phyloP scores from a whole-genome alignment of 1,140 invertebrate species.

The Drepana arcuata region DNA sequence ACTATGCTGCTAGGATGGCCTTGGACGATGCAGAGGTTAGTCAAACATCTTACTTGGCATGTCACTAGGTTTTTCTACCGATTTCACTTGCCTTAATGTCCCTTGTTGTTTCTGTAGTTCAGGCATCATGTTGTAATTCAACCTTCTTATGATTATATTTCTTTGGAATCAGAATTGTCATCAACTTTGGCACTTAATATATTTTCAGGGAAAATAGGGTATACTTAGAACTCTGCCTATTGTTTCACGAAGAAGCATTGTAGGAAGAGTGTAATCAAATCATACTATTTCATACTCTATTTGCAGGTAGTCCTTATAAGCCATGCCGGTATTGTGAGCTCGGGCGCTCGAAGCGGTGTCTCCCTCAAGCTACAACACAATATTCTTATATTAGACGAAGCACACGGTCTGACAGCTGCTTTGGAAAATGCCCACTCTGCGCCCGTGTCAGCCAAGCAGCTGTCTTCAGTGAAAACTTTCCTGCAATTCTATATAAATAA shows the following conservation, averaged over 20 bases:
- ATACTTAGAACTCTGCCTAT: no score
- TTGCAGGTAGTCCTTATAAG: constrained; percentile 82
- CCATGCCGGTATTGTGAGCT: constrained; percentile 92
- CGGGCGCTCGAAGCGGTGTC: constrained; percentile 85
- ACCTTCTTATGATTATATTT: no score
- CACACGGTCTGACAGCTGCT: constrained; percentile 95
- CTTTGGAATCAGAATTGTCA: no score
- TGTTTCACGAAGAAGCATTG: no score
- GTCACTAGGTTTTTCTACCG: no score
- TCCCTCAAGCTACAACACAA: constrained; percentile 89
- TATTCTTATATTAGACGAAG: constrained; percentile 96
- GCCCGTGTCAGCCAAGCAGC: constrained; percentile 78
- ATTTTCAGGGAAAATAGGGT: no score
- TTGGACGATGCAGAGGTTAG: constrained; percentile 83
- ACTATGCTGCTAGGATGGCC: constrained; percentile 89
- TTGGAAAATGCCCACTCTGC: constrained; percentile 90
- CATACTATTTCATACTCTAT: constrained; percentile 9
- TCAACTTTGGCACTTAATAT: no score
- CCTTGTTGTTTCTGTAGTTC: no score
- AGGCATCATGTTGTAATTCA: no score
- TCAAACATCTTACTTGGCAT: no score
- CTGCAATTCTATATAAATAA: constrained; percentile 85
- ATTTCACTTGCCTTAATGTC: no score
- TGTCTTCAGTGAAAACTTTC: constrained; percentile 79
- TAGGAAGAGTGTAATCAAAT: constrained; percentile 2